These are phyloP conservation scores for Watsonalla binaria DNA, from an alignment of 2,888 invertebrate genomes.

Conservation along the genomic window DNA sequence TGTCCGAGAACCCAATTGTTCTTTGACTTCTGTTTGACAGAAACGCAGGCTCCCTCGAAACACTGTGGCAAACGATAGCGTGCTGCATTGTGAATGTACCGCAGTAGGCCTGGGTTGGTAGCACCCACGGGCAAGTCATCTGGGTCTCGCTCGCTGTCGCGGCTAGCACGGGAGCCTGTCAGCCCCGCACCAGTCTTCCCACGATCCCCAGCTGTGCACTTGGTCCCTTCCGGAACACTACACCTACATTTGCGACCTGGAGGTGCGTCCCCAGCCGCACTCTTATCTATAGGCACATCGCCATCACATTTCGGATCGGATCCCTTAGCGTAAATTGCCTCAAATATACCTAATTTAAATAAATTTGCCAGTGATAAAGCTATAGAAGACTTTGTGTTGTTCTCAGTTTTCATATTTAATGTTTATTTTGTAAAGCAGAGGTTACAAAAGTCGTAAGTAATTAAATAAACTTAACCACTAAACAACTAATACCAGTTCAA, in stretches of 20 bases:
- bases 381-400: conserved; percentile 23
- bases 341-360: conserved; percentile 46
- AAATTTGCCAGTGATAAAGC: conserved; percentile 40
- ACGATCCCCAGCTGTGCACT: conserved; percentile 45
- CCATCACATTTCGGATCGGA: conserved; percentile 9
- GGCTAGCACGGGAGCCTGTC: conserved; percentile 57
- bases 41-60: conserved; percentile 65
- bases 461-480: neutral
- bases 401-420: conserved; percentile 20
- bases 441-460: neutral
- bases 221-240: conserved; percentile 23
- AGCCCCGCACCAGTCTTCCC: conserved; percentile 71
- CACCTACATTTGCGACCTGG: conserved; percentile 25
- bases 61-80: conserved; percentile 67
- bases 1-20: conserved; percentile 66
- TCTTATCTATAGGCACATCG: conserved; percentile 7
- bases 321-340: conserved; percentile 54
- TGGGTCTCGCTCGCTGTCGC: conserved; percentile 29
- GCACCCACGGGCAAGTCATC: conserved; percentile 51
- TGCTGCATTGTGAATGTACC: conserved; percentile 66
- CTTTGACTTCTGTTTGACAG: conserved; percentile 52
- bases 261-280: conserved; percentile 36
- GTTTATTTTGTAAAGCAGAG: neutral
- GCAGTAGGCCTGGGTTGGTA: conserved; percentile 56
- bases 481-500: neutral